phyloP scores from a whole-genome alignment of 2,797 vertebrate genomes.

The Lepidocolaptes lacrymiger region DNA sequence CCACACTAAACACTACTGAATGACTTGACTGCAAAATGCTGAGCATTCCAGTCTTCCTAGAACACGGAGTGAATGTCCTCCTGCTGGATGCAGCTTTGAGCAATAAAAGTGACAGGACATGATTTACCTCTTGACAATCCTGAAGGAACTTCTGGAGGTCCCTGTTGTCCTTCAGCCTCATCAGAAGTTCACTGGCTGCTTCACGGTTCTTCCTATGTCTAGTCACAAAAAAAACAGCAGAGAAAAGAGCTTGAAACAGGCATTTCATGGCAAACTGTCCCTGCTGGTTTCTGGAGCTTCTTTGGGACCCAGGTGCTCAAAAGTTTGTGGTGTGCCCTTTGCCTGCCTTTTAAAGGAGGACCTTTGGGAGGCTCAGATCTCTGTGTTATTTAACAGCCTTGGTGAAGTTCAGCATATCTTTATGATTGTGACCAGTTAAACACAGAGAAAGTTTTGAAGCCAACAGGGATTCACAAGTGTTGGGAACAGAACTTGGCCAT shows the following conservation, averaged over 20 bases:
- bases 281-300: not conserved
- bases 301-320: not conserved
- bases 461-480: not conserved
- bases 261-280: not conserved
- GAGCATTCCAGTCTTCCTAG: not conserved
- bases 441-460: not conserved
- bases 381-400: not conserved
- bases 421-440: not conserved
- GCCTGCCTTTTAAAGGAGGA: not conserved
- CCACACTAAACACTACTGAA: not conserved
- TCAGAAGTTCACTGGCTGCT: slow-evolving; percentile 91
- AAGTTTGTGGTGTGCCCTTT: not conserved
- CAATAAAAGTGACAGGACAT: not conserved
- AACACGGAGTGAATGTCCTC: not conserved
- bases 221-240: not conserved
- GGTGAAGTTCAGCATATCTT: not conserved
- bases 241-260: not conserved
- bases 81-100: not conserved
- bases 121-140: slow-evolving; percentile 94
- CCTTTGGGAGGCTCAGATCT: not conserved
- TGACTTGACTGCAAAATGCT: not conserved
- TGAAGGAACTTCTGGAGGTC: slow-evolving; percentile 97
- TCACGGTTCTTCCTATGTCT: slow-evolving; percentile 85
- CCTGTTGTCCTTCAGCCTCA: slow-evolving; percentile 94
- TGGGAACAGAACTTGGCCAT: not conserved